phyloP scores from a whole-genome alignment of 2,888 invertebrate species.

The Psylliodes chrysocephalus region DNA sequence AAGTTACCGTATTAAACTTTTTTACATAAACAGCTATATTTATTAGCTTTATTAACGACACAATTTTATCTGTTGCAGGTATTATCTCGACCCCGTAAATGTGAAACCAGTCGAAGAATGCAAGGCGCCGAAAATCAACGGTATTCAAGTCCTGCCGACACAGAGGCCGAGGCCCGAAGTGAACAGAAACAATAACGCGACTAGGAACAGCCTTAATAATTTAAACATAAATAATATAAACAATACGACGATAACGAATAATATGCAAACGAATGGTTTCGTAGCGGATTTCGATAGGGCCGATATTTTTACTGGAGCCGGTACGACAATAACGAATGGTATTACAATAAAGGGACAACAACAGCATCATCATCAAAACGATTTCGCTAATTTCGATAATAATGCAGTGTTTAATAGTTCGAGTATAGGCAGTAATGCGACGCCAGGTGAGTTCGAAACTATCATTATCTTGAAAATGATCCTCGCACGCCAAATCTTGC shows the following conservation, averaged over 20 bases:
- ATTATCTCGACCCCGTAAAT: slow-evolving; percentile 60
- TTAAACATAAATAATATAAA: slow-evolving; percentile 17
- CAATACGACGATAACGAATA: slow-evolving; percentile 15
- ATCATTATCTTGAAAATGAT: too few relatives aligned
- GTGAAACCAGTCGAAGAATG: slow-evolving; percentile 36
- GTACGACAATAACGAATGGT: slow-evolving; percentile 26
- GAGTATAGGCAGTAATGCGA: slow-evolving; percentile 23
- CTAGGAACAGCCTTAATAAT: slow-evolving; percentile 20
- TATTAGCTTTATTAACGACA: too few relatives aligned
- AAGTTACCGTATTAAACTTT: too few relatives aligned
- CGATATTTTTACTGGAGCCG: slow-evolving; percentile 70
- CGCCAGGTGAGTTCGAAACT: slow-evolving; percentile 34
- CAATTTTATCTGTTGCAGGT: too few relatives aligned
- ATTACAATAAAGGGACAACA: slow-evolving; percentile 37
- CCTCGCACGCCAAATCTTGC: too few relatives aligned
- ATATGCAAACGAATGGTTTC: slow-evolving; percentile 65
- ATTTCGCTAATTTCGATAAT: slow-evolving; percentile 79
- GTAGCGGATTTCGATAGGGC: slow-evolving; percentile 79
- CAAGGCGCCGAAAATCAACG: slow-evolving; percentile 51
- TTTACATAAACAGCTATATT: too few relatives aligned
- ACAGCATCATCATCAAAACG: slow-evolving; percentile 48
- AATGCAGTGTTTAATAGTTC: slow-evolving; percentile 73
- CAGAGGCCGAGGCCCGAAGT: slow-evolving; percentile 53
- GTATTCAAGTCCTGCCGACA: slow-evolving; percentile 41
- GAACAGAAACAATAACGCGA: slow-evolving; percentile 41